phyloP scores from a whole-genome alignment of 2,113 vertebrate species.

The Bufo gargarizans region DNA sequence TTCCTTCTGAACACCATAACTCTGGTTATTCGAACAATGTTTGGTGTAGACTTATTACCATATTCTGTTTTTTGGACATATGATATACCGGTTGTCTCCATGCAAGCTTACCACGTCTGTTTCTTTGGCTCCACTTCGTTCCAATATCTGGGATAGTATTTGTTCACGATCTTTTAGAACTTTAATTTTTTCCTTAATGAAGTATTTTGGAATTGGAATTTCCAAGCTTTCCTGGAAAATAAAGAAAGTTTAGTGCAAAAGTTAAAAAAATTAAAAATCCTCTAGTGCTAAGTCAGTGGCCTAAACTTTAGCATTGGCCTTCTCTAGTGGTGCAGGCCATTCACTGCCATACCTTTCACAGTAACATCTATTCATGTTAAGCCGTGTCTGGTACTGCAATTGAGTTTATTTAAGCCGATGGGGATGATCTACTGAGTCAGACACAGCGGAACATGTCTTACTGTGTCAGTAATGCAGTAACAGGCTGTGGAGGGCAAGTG shows the following conservation, averaged over 20 bases:
- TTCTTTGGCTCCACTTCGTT: slow-evolving; percentile 59
- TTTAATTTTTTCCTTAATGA: slow-evolving; percentile 79
- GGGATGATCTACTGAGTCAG: too few species aligned
- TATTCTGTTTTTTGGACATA: background rate
- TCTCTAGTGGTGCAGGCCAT: background rate
- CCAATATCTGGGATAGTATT: slow-evolving; percentile 74
- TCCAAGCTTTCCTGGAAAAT: slow-evolving; percentile 78
- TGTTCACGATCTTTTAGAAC: slow-evolving; percentile 75
- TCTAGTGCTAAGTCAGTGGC: too few species aligned
- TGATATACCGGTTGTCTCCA: background rate
- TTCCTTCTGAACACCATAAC: too few species aligned
- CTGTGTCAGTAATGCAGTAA: too few species aligned
- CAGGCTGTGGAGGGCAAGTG: too few species aligned
- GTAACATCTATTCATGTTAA: too few species aligned
- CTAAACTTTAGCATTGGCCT: background rate
- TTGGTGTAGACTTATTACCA: background rate
- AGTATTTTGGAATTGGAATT: slow-evolving; percentile 83
- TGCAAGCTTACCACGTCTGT: slow-evolving; percentile 62
- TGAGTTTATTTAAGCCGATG: too few species aligned
- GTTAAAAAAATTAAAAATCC: too few species aligned
- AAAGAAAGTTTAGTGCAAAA: background rate
- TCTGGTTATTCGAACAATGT: background rate
- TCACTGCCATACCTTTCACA: too few species aligned
- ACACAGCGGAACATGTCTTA: too few species aligned
- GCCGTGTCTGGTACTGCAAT: too few species aligned